Evolutionary conservation across 2,113 vertebrate species (phyloP).

Genomic region (Phoxinus phoxinus): DNA sequence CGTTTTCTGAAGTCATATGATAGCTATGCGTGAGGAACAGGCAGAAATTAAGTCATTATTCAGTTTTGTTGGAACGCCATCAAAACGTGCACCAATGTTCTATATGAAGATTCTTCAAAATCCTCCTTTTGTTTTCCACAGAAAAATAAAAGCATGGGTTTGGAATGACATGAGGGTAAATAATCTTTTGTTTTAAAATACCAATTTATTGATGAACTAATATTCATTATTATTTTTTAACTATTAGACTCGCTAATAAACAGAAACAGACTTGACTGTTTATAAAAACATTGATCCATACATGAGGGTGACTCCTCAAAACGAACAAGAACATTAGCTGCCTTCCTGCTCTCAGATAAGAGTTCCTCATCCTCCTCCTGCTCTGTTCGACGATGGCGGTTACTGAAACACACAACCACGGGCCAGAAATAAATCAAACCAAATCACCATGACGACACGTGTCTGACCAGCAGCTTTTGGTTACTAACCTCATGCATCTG

Average conservation of each 20-base stretch:
- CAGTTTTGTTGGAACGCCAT: neutral
- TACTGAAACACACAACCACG: constrained; percentile 67
- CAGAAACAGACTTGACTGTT: neutral
- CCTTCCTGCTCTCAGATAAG: constrained; percentile 84
- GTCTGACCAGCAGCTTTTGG: neutral
- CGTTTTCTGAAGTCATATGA: neutral
- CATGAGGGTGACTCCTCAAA: constrained; percentile 91
- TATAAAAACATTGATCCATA: constrained; percentile 65
- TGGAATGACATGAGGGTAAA: neutral
- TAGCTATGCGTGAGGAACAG: neutral
- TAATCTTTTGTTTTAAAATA: neutral
- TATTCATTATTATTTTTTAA: neutral
- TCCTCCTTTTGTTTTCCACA: neutral
- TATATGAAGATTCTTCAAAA: neutral
- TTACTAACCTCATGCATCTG: neutral
- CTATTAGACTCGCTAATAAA: neutral
- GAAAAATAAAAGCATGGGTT: neutral
- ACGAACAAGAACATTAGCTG: constrained; percentile 81
- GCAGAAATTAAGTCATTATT: neutral
- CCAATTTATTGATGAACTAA: neutral
- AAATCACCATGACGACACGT: neutral
- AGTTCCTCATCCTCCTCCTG: constrained; percentile 90
- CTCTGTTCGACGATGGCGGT: constrained; percentile 86
- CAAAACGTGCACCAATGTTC: neutral
- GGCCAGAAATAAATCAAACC: constrained; percentile 40